Percentiles rank a stretch among this genome's conserved stretches.
These are phyloP conservation scores for Apodemus sylvaticus DNA, from an alignment of 2,113 vertebrate genomes.

Conservation along the genomic window DNA sequence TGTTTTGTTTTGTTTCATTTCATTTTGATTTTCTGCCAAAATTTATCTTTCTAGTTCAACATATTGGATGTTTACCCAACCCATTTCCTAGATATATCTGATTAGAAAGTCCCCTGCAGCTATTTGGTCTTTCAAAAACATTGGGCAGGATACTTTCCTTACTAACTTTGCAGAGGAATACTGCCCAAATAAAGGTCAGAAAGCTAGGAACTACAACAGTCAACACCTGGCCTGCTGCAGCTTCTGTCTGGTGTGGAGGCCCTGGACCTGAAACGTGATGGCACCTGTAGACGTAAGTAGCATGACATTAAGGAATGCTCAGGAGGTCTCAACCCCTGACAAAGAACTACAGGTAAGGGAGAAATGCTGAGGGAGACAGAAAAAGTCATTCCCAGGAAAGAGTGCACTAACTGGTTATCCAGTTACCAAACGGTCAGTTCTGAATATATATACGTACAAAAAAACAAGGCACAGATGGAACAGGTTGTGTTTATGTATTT, in stretches of 20 bases:
- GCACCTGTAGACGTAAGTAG: not conserved
- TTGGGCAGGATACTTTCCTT: not conserved
- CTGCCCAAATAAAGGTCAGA: not conserved
- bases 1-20: not conserved
- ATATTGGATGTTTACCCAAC: not conserved
- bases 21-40: not conserved
- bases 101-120: not conserved
- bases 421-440: not conserved
- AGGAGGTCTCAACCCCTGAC: not conserved
- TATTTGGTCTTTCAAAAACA: not conserved
- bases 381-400: not conserved
- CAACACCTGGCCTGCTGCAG: not conserved
- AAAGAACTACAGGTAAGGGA: not conserved
- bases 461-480: not conserved
- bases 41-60: slow-evolving; percentile 25
- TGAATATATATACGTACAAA: not conserved
- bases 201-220: not conserved
- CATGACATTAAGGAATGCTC: not conserved
- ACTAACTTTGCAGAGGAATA: not conserved
- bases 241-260: not conserved
- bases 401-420: not conserved
- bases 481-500: not conserved
- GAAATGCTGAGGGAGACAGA: not conserved
- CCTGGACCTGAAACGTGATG: not conserved
- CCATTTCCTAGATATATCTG: not conserved